phyloP scores from a whole-genome alignment of 2,797 vertebrate species.

The Allobates femoralis region DNA sequence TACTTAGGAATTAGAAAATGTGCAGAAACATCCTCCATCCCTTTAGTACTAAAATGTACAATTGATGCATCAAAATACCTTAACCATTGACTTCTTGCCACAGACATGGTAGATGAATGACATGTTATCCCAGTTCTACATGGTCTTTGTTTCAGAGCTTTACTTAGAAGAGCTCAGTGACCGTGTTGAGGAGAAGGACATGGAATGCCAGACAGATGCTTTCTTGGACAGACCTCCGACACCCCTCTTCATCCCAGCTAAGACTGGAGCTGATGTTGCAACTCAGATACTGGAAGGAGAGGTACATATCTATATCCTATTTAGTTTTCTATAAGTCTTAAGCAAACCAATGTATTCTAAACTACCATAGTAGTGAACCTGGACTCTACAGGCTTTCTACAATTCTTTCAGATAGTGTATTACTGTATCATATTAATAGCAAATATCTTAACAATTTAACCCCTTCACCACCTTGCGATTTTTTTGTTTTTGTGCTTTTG shows the following conservation, averaged over 20 bases:
- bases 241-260: constrained; percentile 90
- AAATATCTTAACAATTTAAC: neutral
- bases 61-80: no score
- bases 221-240: constrained; percentile 89
- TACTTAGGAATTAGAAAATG: neutral
- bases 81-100: no score
- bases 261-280: constrained; percentile 86
- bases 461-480: no score
- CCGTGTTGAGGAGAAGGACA: constrained; percentile 74
- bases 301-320: constrained; percentile 72
- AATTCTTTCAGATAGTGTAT: neutral
- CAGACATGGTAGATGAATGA: neutral
- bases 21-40: neutral
- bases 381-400: neutral
- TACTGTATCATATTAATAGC: neutral
- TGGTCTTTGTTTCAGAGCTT: constrained; percentile 75
- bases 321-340: neutral
- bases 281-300: constrained; percentile 94
- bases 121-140: neutral
- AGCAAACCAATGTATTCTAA: neutral
- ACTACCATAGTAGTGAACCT: neutral
- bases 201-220: constrained; percentile 90
- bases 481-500: no score
- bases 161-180: constrained; percentile 92
- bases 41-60: no score